Evolutionary conservation across 2,797 vertebrate species (phyloP), one percentile per base, ranked within the genome.

Genomic region (Botia almorhae): DNA sequence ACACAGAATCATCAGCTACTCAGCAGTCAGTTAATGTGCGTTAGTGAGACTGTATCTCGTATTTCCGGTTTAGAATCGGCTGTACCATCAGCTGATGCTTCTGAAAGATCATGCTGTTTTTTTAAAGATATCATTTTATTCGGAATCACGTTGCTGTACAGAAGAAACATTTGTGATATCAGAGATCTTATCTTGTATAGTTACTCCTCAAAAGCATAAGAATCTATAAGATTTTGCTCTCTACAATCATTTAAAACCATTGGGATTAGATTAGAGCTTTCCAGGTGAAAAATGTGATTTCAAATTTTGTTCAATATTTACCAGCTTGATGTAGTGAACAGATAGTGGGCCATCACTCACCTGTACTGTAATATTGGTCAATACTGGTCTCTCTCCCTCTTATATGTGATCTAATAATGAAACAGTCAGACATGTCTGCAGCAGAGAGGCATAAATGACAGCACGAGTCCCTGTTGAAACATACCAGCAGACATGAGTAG

Each of bases 51-150:
- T 46, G 13, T 67, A 77, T 70, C 60, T 78, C 10, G 26, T 29
- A 48, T 74, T 78, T 81, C 64, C 82, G 73, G 46, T 56, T 70
- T 56, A 53, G 17, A 14, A 51, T 55, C 65, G 74, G 56, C 61
- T 74, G 56, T 8, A 69, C 71, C 11, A 14, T 23, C 11, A 76
- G 65, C 81, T 81, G 75, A 64, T 50, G 23, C 53, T 67, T 26
- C 46, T 63, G 68, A 60, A 67, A 68, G 67, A 67, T 26, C 53
- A 68, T 69, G 61, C 55, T 80, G 65, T 12, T 12, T 33, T 33
- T 33, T 26, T 26, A 26, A 26, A 26, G 23, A 26, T 26, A 26
- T 26, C 23, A 26, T 26, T 26, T 26, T 21, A 29, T 26, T 26
- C 23, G 23, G 23, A 26, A 26, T 26, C 23, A 26, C 23, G 23